These are phyloP conservation scores for Alethe castanea DNA, from an alignment of 2,113 vertebrate species.

Conservation along the genomic window DNA sequence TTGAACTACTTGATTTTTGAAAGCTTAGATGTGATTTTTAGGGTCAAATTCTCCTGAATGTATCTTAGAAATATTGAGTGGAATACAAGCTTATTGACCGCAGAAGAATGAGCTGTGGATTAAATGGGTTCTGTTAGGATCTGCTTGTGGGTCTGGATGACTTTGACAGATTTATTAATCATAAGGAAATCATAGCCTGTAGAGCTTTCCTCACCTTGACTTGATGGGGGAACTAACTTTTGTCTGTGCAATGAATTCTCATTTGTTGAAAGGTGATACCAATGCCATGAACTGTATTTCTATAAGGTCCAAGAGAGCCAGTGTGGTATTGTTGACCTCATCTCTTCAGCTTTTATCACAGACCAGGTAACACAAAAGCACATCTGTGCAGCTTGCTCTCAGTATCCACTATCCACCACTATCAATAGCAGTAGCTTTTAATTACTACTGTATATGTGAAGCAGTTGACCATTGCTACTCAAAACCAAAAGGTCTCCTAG, in stretches of 20 bases:
- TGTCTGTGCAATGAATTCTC: not conserved
- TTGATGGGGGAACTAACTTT: not conserved
- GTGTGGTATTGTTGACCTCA: fast-evolving
- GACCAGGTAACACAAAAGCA: not conserved
- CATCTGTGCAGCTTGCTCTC: not conserved
- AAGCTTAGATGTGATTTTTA: not conserved
- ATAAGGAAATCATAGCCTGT: not conserved
- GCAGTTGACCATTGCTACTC: not conserved
- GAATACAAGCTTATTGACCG: not conserved
- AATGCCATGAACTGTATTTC: not conserved
- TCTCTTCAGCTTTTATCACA: not conserved
- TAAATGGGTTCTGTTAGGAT: not conserved
- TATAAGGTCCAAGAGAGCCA: not conserved
- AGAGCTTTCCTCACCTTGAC: not conserved
- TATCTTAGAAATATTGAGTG: not conserved
- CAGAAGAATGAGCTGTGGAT: not conserved
- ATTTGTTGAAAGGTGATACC: not conserved
- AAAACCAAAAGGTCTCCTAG: not conserved
- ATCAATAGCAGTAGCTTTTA: not conserved
- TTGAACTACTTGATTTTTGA: not conserved
- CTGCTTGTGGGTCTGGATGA: not conserved
- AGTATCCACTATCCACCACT: not conserved
- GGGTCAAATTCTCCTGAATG: not conserved
- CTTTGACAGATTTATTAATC: not conserved
- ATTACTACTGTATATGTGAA: not conserved